Evolutionary conservation across 2,797 vertebrate species (phyloP), one percentile per base, ranked within the genome.

Genomic region (Lutjanus argentimaculatus): DNA sequence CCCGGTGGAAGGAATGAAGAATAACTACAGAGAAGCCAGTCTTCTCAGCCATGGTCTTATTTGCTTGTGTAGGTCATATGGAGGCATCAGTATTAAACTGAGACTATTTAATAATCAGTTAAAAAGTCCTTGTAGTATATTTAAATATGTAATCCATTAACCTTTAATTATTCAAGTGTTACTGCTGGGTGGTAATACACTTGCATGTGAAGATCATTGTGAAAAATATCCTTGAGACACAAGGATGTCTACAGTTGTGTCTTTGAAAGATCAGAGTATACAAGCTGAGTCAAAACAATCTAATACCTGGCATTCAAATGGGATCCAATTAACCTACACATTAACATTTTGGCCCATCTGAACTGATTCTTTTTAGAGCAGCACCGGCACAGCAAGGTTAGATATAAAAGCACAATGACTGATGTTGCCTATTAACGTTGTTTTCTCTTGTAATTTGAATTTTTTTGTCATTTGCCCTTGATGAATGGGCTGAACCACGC

Each of bases 391-490:
- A 14, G 45, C 46, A 77, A 84, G 46, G 73, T 77, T 75, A 85
- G 59, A 68, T 69, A 80, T 66, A 66, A 76, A 81, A 84, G 52
- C 42, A 67, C 5, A 72, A 25, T 77, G 66, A 86, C 43, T 77
- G 62, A 79, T 86, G 48, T 67, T 88, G 59, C 79, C 71, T 71
- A 77, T 89, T 78, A 68, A 63, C 21, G 25, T 62, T 80, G 65
- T 85, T 92, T 84, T 79, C 56, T 78, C 58, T 78, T 53, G 65
- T 82, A 56, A 85, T 83, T 79, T 63, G 19, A 62, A 56, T 76
- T 78, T 77, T 79, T 77, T 80, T 55, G 56, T 80, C 10, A 72
- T 81, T 80, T 84, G 61, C 59, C 68, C 68, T 78, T 61, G 72
- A 87, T 86, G 77, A 82, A 15, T 85, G 72, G 52, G 69, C 69